Base-by-base conservation (phyloP, 2,888 invertebrate genomes). In the Oegoconia quadripuncta region DNA sequence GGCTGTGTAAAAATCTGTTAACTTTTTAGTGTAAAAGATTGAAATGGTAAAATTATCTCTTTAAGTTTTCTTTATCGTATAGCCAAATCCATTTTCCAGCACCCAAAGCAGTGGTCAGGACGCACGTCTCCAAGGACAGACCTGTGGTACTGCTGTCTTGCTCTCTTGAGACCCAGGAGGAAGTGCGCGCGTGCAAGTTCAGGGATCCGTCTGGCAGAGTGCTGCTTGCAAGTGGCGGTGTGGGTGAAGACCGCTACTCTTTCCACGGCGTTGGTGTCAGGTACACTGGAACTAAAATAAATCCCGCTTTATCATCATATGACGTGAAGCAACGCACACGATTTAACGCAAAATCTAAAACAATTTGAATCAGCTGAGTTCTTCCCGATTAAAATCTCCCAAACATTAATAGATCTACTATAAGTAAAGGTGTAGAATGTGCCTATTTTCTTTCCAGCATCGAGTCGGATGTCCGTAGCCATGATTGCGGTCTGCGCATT, bases 401-500 rank as follows among this genome's bases (percentile, higher is more conserved):
- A n/a, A n/a, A n/a, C n/a, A n/a, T n/a, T n/a, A n/a, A n/a, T n/a
- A n/a, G n/a, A n/a, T n/a, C n/a, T n/a, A n/a, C n/a, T n/a, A n/a
- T n/a, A n/a, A n/a, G n/a, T n/a, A n/a, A n/a, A n/a, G n/a, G n/a
- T n/a, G n/a, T n/a, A n/a, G n/a, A n/a, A n/a, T n/a, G n/a, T n/a
- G n/a, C n/a, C 3, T 22, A 15, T 28, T n/a, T 32, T 15, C 20
- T 23, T 61, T 64, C 12, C 57, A 82, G 78, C 23, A 51, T 59
- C 27, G 39, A 58, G 6, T 57, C 71, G 0, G 55, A 58, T 1
- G 44, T 65, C 2, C 37, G 46, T 13, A 56, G 38, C 5, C 61
- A 74, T 45, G 61, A 66, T 18, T 87, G 84, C 41, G 72, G 70
- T 2, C 59, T 87, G 9, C 62, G 64, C 3, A 71, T 86, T 40